Evolutionary conservation across 1,140 invertebrate genomes (phyloP).

Genomic region (Papilio xuthus): DNA sequence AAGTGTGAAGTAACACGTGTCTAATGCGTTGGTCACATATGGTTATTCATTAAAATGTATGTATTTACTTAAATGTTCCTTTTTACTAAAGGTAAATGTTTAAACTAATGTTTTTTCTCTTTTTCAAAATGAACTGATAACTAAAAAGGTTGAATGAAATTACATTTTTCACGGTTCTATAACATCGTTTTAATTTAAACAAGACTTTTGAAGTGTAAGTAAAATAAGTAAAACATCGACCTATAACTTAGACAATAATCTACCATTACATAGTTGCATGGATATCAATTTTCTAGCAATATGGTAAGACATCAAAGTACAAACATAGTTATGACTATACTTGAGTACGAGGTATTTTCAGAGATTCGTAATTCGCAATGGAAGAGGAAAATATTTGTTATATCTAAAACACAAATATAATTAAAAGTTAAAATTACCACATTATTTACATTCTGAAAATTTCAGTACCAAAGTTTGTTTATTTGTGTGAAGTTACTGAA

Average conservation of each 20-base stretch:
- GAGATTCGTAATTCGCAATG: not conserved
- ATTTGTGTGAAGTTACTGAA: not conserved
- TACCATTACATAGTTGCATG: not conserved
- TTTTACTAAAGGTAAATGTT: not conserved
- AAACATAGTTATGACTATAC: not conserved
- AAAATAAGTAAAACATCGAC: too few species aligned
- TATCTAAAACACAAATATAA: not conserved
- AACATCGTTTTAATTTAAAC: too few species aligned
- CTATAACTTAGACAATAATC: not conserved
- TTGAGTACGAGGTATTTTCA: not conserved
- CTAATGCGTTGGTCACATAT: slow-evolving; percentile 30
- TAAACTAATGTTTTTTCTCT: not conserved
- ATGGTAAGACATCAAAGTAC: not conserved
- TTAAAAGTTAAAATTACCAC: not conserved
- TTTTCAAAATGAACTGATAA: not conserved
- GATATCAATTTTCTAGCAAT: not conserved
- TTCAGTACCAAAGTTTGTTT: slow-evolving; percentile 8
- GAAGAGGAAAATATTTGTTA: not conserved
- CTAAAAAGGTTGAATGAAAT: too few species aligned
- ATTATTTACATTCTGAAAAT: not conserved
- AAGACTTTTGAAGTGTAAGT: too few species aligned
- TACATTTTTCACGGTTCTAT: too few species aligned
- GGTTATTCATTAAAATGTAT: slow-evolving; percentile 26
- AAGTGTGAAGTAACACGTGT: slow-evolving; percentile 32
- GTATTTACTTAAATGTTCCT: not conserved